These are phyloP conservation scores for Glossosoma conforme DNA, from an alignment of 1,140 invertebrate genomes.

Conservation along the genomic window DNA sequence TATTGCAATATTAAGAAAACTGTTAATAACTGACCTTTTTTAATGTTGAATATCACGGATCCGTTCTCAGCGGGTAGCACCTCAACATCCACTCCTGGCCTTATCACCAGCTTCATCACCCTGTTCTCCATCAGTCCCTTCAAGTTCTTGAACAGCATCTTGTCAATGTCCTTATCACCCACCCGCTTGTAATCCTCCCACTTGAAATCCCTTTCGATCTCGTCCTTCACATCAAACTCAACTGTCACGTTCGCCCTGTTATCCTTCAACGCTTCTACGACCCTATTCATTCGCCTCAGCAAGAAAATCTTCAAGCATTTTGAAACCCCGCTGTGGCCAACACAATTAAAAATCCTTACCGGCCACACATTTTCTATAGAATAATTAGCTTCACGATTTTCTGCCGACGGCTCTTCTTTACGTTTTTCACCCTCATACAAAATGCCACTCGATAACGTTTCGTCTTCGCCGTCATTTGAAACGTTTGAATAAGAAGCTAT, in stretches of 20 bases:
- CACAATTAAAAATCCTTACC: slow-evolving; percentile 34
- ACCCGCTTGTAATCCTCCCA: slow-evolving; percentile 39
- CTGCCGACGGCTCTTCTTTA: no score
- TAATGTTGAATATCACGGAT: slow-evolving; percentile 39
- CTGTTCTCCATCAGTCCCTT: slow-evolving; percentile 37
- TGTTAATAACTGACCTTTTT: slow-evolving; percentile 38
- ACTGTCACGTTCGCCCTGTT: slow-evolving; percentile 30
- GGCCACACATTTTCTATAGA: slow-evolving; percentile 19
- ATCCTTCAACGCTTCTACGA: slow-evolving; percentile 30
- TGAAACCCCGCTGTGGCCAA: slow-evolving; percentile 34
- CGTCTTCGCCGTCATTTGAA: no score
- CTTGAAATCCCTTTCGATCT: slow-evolving; percentile 34
- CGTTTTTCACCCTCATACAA: no score
- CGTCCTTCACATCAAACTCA: slow-evolving; percentile 25
- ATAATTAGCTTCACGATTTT: slow-evolving; percentile 1
- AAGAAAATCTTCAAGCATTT: slow-evolving; percentile 46
- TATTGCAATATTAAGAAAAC: no score
- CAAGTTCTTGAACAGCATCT: slow-evolving; percentile 36
- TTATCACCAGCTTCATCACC: slow-evolving; percentile 34
- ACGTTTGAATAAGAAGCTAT: no score
- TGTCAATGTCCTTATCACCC: slow-evolving; percentile 37
- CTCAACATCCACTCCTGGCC: slow-evolving; percentile 36
- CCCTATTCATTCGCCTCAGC: slow-evolving; percentile 39
- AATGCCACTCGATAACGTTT: no score
- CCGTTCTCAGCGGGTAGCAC: slow-evolving; percentile 38